These are phyloP conservation scores for Tichodroma muraria DNA, from an alignment of 2,113 vertebrate genomes.

Conservation along the genomic window DNA sequence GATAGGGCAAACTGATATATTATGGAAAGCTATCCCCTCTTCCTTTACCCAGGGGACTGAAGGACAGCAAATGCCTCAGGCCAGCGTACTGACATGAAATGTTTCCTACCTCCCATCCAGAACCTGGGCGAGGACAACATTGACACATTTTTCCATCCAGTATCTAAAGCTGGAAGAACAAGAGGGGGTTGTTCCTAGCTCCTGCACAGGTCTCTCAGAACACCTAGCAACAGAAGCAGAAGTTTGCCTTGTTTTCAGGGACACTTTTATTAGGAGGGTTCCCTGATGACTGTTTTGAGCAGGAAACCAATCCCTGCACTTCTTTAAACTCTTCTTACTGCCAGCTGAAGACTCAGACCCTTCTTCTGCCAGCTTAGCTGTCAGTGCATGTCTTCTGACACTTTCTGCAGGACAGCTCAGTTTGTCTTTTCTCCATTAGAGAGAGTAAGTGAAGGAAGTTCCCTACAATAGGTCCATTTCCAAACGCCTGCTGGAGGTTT, in stretches of 20 bases:
- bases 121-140: not conserved
- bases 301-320: not conserved
- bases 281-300: not conserved
- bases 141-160: not conserved
- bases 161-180: not conserved
- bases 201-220: not conserved
- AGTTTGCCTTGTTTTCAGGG: not conserved
- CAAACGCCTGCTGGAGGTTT: not conserved
- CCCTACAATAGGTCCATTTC: not conserved
- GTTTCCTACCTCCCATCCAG: not conserved
- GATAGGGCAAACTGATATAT: not conserved
- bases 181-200: not conserved
- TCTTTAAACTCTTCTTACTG: not conserved
- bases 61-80: not conserved
- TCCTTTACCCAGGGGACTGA: not conserved
- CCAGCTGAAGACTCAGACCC: not conserved
- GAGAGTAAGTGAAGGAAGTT: not conserved
- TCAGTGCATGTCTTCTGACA: not conserved
- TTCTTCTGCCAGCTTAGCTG: not conserved
- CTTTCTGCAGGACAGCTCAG: not conserved
- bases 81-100: not conserved
- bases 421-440: not conserved
- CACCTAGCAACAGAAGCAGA: not conserved
- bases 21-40: not conserved
- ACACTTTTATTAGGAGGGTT: not conserved